These are phyloP conservation scores for Moxostoma hubbsi DNA, from an alignment of 2,797 vertebrate species.

Conservation along the genomic window DNA sequence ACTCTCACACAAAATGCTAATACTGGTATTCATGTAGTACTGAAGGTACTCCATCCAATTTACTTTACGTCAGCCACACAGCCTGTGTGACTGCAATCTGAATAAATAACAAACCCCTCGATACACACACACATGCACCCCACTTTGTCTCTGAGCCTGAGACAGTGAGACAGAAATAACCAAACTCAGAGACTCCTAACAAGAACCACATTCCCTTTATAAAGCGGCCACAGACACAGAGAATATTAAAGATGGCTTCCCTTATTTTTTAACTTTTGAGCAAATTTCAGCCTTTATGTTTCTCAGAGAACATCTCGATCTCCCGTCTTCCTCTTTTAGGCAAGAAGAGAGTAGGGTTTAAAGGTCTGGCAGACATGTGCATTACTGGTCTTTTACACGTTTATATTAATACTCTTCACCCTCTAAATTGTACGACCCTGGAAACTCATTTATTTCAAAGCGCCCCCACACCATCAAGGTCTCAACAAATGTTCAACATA, in stretches of 20 bases:
- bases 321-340: constrained; percentile 27
- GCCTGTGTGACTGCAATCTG: constrained; percentile 27
- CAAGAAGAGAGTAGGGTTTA: too few species aligned
- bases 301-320: neutral
- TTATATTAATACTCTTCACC: constrained; percentile 59
- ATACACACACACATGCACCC: constrained; percentile 35
- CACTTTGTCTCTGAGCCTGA: constrained; percentile 39
- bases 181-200: constrained; percentile 67
- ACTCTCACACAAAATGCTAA: neutral
- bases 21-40: too few species aligned
- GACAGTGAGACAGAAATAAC: constrained; percentile 60
- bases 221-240: constrained; percentile 16
- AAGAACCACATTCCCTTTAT: constrained; percentile 80
- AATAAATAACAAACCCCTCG: constrained; percentile 39
- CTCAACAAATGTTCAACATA: constrained; percentile 58
- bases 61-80: constrained; percentile 40
- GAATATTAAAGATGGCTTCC: constrained; percentile 3
- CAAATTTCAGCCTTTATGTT: constrained; percentile 22
- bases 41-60: neutral
- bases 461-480: constrained; percentile 62
- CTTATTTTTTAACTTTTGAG: constrained; percentile 8
- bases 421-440: constrained; percentile 54
- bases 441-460: constrained; percentile 61
- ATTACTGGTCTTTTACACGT: constrained; percentile 48
- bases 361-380: constrained; percentile 38